These are phyloP conservation scores for Lanistes nyassanus DNA, from an alignment of 1,140 invertebrate genomes.

Conservation along the genomic window DNA sequence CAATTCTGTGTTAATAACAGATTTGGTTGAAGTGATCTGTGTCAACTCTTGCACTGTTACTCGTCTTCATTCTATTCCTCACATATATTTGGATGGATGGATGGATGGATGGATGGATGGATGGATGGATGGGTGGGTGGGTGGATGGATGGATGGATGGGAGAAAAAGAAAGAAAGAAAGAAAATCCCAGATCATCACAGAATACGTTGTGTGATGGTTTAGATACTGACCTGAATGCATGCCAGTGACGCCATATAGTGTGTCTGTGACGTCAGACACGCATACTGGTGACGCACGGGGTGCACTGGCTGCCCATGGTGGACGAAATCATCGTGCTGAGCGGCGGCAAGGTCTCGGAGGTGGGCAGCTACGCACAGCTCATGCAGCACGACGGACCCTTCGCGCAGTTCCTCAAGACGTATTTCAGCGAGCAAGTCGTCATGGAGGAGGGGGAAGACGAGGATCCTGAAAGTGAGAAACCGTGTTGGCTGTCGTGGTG, in stretches of 20 bases:
- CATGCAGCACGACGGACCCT: slow-evolving; percentile 57
- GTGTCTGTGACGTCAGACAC: slow-evolving; percentile 43
- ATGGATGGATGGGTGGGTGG: too few relatives aligned
- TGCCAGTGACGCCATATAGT: not conserved
- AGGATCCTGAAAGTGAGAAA: slow-evolving; percentile 44
- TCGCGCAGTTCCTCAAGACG: slow-evolving; percentile 61
- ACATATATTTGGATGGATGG: not conserved
- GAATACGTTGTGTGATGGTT: not conserved
- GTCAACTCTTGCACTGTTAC: too few relatives aligned
- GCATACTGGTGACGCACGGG: slow-evolving; percentile 60
- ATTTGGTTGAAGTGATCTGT: too few relatives aligned
- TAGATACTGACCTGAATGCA: not conserved
- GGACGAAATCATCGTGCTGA: slow-evolving; percentile 72
- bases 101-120: slow-evolving; percentile 4
- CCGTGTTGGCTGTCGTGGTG: too few relatives aligned
- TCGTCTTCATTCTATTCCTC: too few relatives aligned
- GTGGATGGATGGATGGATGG: too few relatives aligned
- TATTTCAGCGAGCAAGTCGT: slow-evolving; percentile 42
- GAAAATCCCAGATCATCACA: not conserved
- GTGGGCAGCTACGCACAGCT: slow-evolving; percentile 60
- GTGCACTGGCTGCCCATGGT: slow-evolving; percentile 65
- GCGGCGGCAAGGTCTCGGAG: slow-evolving; percentile 61
- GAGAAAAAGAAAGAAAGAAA: slow-evolving; percentile 6
- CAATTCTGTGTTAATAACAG: too few relatives aligned
- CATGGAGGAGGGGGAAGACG: slow-evolving; percentile 35